These are phyloP conservation scores for Sarcophaga bullata DNA, from an alignment of 1,140 invertebrate genomes.

Conservation along the genomic window DNA sequence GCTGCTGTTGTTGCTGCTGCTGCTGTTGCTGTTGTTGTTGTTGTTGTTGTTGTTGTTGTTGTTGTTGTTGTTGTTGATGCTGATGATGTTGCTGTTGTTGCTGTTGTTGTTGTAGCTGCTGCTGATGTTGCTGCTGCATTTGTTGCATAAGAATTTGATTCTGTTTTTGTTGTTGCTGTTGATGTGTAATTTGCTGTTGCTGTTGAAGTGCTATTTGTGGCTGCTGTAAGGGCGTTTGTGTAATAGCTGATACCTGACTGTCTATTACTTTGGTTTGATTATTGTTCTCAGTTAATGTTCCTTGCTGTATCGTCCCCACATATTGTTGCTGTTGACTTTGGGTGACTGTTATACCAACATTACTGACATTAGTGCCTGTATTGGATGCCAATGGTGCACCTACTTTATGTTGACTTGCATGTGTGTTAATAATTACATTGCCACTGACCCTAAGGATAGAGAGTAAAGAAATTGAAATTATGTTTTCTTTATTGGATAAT, in stretches of 20 bases:
- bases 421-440: slow-evolving; percentile 10
- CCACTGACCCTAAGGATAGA: background rate
- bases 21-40: slow-evolving; percentile 35
- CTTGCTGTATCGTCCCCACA: background rate
- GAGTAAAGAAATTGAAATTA: background rate
- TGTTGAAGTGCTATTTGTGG: background rate
- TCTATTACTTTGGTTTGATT: slow-evolving; percentile 12
- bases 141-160: slow-evolving; percentile 22
- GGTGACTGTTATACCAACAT: background rate
- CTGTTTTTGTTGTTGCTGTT: background rate
- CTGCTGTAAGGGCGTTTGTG: slow-evolving; percentile 48
- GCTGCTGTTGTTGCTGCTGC: background rate
- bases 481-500: no score
- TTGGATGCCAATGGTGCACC: background rate
- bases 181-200: background rate
- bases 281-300: background rate
- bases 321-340: background rate
- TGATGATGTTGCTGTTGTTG: slow-evolving; percentile 35
- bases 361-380: background rate
- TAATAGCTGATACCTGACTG: background rate
- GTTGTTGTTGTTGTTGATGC: no score
- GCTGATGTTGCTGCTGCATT: slow-evolving; percentile 24
- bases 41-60: slow-evolving; percentile 61
- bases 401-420: background rate
- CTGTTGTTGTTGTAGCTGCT: slow-evolving; percentile 57